These are phyloP conservation scores for Neomorphus geoffroyi DNA, from an alignment of 2,797 vertebrate species.

Conservation along the genomic window DNA sequence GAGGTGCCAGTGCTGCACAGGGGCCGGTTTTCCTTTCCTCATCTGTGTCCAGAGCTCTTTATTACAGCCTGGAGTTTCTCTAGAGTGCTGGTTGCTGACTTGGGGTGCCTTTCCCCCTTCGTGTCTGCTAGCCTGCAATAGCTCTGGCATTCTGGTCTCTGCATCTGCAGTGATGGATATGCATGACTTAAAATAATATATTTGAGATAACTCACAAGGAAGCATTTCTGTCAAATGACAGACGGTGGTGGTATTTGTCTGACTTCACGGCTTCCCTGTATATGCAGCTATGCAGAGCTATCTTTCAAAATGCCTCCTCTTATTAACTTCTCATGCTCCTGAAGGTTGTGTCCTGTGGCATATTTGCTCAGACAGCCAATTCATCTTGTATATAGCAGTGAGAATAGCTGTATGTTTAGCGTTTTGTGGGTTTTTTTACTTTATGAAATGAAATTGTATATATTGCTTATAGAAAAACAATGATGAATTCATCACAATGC, in stretches of 20 bases:
- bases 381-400: neutral
- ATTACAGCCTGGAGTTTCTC: neutral
- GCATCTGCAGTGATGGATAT: neutral
- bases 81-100: neutral
- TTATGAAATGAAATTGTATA: neutral
- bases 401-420: neutral
- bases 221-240: neutral
- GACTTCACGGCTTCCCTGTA: neutral
- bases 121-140: rapidly evolving
- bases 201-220: neutral
- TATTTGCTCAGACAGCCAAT: neutral
- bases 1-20: rapidly evolving
- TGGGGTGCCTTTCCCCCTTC: rapidly evolving
- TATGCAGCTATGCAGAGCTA: neutral
- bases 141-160: neutral
- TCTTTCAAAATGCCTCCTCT: neutral
- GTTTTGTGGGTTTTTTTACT: neutral
- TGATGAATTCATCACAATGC: neutral
- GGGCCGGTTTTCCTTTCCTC: rapidly evolving
- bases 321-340: neutral
- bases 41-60: neutral
- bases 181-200: neutral
- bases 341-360: neutral
- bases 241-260: neutral
- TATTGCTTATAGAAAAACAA: neutral